phyloP scores from a whole-genome alignment of 2,113 vertebrate genomes.

The Mustela nigripes region DNA sequence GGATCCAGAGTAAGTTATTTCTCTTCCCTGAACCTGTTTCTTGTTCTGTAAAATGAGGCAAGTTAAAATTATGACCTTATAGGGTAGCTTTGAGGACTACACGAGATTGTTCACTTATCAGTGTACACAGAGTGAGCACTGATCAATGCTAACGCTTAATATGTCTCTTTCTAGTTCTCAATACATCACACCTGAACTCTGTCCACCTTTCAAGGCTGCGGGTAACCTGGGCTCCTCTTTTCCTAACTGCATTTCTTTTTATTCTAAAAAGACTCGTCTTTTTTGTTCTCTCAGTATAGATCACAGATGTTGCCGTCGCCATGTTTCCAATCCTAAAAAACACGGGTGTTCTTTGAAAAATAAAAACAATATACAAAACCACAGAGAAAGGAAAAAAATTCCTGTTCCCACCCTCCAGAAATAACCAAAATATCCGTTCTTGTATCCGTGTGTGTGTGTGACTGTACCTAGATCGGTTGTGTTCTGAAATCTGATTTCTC shows the following conservation, averaged over 20 bases:
- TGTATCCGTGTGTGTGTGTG: neutral
- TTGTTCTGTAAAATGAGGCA: too few relatives aligned
- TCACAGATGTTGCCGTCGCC: neutral
- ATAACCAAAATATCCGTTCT: neutral
- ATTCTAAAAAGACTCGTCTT: neutral
- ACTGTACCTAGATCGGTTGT: neutral
- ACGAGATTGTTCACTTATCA: too few relatives aligned
- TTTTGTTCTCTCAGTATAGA: neutral
- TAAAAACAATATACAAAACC: neutral
- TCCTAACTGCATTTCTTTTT: neutral
- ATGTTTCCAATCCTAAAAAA: conserved; percentile 5
- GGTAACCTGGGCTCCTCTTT: neutral
- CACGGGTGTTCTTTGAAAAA: neutral
- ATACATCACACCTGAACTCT: too few relatives aligned
- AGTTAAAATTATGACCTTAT: too few relatives aligned
- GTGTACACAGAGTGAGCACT: too few relatives aligned
- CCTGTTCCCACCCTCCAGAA: neutral
- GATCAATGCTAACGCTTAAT: too few relatives aligned
- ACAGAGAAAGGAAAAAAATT: neutral
- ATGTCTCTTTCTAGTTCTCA: too few relatives aligned
- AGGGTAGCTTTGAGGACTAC: too few relatives aligned
- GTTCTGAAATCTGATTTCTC: conserved; percentile 15
- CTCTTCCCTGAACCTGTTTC: too few relatives aligned
- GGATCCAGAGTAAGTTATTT: too few relatives aligned
- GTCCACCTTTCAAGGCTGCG: neutral